phyloP scores from a whole-genome alignment of 2,113 vertebrate genomes.

The Ibidorhyncha struthersii region DNA sequence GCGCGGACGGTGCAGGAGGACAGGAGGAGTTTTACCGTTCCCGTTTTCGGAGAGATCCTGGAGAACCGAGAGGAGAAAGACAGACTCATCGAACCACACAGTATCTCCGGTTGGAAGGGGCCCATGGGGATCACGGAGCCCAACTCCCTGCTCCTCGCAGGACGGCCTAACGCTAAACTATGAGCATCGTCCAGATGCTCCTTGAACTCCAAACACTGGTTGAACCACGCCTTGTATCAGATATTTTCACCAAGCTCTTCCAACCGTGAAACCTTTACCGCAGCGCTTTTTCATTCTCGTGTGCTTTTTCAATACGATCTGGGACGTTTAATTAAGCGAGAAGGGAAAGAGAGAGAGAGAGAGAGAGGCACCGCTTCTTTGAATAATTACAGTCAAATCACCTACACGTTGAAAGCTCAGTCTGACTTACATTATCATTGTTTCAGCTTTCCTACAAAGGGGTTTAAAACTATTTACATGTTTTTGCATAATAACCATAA shows the following conservation, averaged over 20 bases:
- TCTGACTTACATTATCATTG: not conserved
- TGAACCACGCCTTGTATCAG: not conserved
- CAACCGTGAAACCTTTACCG: not conserved
- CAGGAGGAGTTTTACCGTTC: not conserved
- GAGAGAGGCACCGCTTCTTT: not conserved
- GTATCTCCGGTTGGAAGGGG: not conserved
- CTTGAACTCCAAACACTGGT: too few relatives aligned
- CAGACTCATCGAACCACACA: not conserved
- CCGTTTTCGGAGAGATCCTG: not conserved
- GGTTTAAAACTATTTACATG: not conserved
- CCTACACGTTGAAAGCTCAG: not conserved
- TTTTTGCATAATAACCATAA: not conserved
- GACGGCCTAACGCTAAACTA: not conserved
- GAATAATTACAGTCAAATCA: constrained; percentile 8
- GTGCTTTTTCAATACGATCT: not conserved
- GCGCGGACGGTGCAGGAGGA: not conserved
- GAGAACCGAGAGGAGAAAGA: not conserved
- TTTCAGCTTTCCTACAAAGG: not conserved
- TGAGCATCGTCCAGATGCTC: accelerated
- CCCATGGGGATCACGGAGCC: accelerated
- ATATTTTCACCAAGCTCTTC: not conserved
- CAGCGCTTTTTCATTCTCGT: not conserved
- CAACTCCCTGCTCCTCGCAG: not conserved
- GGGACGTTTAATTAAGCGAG: constrained; percentile 28
- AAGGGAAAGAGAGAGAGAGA: not conserved